These are phyloP conservation scores for Acinonyx jubatus DNA, from an alignment of 2,113 vertebrate species.

Conservation along the genomic window DNA sequence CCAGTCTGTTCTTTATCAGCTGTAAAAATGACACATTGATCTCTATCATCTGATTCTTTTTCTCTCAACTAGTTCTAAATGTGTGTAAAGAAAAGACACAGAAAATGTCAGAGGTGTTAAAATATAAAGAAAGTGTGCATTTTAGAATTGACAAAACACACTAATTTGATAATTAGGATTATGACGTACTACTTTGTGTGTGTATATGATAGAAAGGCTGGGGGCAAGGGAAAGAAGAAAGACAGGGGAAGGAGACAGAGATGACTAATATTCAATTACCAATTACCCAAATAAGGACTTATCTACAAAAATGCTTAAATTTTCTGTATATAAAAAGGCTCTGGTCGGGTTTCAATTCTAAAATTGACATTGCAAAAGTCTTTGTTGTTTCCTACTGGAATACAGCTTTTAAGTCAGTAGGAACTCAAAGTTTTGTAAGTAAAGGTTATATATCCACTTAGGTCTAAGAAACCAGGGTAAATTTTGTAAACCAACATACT, in stretches of 20 bases:
- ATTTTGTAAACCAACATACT: constrained; percentile 22
- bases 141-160: neutral
- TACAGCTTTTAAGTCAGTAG: neutral
- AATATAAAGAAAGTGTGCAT: constrained; percentile 23
- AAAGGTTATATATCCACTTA: neutral
- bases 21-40: constrained; percentile 12
- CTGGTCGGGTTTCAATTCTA: neutral
- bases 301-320: neutral
- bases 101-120: constrained; percentile 14
- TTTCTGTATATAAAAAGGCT: neutral
- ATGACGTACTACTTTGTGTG: neutral
- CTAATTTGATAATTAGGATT: neutral
- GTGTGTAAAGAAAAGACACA: neutral
- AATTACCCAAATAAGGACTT: neutral
- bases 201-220: neutral
- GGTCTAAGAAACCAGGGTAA: neutral
- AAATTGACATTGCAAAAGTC: neutral
- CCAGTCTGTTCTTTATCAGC: neutral
- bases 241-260: neutral
- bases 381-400: neutral
- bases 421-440: neutral
- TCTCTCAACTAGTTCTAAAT: neutral
- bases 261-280: neutral
- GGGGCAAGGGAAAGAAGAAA: neutral
- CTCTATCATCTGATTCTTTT: neutral